Evolutionary conservation across 2,113 vertebrate genomes (phyloP).

Genomic region (Ochotona curzoniae): DNA sequence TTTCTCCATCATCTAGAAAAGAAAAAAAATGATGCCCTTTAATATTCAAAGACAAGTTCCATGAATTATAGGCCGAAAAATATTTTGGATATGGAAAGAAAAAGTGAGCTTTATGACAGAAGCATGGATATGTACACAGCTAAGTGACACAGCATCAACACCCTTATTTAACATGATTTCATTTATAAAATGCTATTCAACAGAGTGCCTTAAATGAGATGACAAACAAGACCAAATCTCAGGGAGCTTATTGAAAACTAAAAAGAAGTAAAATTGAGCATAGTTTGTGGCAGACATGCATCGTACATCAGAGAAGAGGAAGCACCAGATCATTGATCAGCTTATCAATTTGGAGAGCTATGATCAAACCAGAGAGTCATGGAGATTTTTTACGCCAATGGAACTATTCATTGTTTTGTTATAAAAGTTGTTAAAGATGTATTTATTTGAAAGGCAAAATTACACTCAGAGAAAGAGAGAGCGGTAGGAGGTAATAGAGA

Average conservation of each 20-base stretch:
- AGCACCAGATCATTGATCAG: no score
- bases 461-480: no score
- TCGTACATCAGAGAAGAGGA: background rate
- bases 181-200: background rate
- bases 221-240: background rate
- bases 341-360: background rate
- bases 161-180: background rate
- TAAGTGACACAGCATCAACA: background rate
- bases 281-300: background rate
- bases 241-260: background rate
- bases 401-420: background rate
- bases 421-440: background rate
- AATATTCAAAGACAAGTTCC: background rate
- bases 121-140: background rate
- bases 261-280: background rate
- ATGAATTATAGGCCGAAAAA: background rate
- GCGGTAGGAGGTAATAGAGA: no score
- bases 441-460: background rate
- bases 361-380: background rate
- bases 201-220: background rate
- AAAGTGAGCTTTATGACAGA: background rate
- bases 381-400: background rate
- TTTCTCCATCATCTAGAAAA: background rate
- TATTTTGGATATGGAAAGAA: background rate
- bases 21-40: background rate